Evolutionary conservation across 2,113 vertebrate species (phyloP).

Genomic region (Oryzias melastigma): DNA sequence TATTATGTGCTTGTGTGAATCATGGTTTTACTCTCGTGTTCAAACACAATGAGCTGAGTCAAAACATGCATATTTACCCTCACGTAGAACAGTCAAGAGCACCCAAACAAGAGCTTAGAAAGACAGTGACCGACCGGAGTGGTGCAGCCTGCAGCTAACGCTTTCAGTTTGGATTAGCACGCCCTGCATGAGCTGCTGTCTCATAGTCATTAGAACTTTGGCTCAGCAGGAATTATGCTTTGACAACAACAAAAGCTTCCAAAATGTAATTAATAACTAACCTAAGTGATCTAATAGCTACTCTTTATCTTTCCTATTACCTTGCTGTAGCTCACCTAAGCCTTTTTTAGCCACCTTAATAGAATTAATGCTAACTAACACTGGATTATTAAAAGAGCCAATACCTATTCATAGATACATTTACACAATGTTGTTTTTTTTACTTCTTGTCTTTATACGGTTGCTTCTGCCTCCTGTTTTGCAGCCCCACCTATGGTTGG

Average conservation of each 20-base stretch:
- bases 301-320: constrained; percentile 8
- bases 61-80: not conserved
- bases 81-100: not conserved
- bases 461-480: no score
- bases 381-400: no score
- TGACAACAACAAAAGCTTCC: constrained; percentile 9
- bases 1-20: constrained; percentile 17
- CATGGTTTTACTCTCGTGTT: constrained; percentile 1
- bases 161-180: constrained; percentile 42
- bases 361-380: no score
- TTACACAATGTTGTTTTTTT: no score
- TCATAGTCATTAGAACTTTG: constrained; percentile 42
- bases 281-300: constrained; percentile 22
- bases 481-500: no score
- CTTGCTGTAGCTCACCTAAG: not conserved
- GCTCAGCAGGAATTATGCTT: constrained; percentile 29
- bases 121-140: constrained; percentile 18
- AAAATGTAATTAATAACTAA: constrained; percentile 31
- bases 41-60: constrained; percentile 25
- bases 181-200: constrained; percentile 31
- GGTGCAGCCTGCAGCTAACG: constrained; percentile 26
- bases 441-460: no score
- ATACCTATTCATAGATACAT: no score
- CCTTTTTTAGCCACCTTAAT: no score
- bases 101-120: constrained; percentile 10